A percentile compares a stretch with the other conserved stretches of the same genome.
Evolutionary conservation across 2,113 vertebrate genomes (phyloP).

Genomic region (Azemiops feae): DNA sequence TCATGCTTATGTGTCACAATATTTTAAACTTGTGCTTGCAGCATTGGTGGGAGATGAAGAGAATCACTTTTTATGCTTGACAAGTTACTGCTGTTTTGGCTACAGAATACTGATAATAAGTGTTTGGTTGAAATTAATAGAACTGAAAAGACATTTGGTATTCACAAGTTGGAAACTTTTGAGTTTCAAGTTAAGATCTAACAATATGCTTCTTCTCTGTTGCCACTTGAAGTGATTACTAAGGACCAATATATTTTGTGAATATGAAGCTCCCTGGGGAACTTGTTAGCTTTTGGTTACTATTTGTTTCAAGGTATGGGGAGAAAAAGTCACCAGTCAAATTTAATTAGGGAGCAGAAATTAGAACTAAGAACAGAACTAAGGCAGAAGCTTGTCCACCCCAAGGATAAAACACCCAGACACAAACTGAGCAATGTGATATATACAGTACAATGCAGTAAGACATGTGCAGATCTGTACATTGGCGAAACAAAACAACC

Average conservation of each 20-base stretch:
- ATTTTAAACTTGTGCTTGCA: not conserved
- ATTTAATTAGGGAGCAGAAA: not conserved
- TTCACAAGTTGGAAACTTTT: not conserved
- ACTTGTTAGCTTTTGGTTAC: not conserved
- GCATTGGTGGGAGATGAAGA: not conserved
- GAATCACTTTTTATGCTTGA: not conserved
- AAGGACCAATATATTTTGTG: not conserved
- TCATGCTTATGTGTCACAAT: not conserved
- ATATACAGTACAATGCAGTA: not conserved
- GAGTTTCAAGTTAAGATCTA: not conserved
- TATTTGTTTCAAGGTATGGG: not conserved
- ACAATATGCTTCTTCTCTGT: not conserved
- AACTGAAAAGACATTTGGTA: not conserved
- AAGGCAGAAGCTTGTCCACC: not conserved
- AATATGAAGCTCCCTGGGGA: not conserved
- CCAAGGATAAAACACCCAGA: not conserved
- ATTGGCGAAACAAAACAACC: not conserved
- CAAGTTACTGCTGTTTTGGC: not conserved
- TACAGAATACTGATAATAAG: not conserved
- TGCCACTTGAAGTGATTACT: not conserved
- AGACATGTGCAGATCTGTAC: not conserved
- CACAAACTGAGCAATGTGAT: not conserved
- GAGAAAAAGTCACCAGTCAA: not conserved
- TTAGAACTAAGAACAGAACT: not conserved
- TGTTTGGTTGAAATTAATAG: not conserved